A percentile compares a stretch with the other conserved stretches of the same genome.
Evolutionary conservation across 2,797 vertebrate genomes (phyloP).

Genomic region (Rhynchotus rufescens): DNA sequence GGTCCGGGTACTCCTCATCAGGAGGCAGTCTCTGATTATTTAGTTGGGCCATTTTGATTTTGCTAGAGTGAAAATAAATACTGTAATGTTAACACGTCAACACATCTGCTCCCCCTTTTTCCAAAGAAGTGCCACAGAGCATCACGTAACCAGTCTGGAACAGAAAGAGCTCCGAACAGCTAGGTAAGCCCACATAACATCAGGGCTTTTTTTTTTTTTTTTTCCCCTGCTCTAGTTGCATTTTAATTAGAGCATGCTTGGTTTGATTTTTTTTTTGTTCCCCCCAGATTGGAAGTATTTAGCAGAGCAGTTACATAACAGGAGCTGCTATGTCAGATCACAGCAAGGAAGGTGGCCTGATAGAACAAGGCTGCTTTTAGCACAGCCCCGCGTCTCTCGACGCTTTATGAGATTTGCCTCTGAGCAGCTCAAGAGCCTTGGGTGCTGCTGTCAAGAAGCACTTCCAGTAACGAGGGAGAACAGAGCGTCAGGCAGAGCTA

Average conservation of each 20-base stretch:
- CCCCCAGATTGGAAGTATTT: slow-evolving; percentile 51
- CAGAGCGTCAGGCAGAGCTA: slow-evolving; percentile 59
- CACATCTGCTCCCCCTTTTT: slow-evolving; percentile 67
- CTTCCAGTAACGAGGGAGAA: slow-evolving; percentile 75
- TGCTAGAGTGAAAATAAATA: slow-evolving; percentile 81
- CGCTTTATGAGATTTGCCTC: neutral
- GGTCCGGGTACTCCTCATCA: slow-evolving; percentile 84
- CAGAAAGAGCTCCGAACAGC: neutral
- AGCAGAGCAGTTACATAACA: slow-evolving; percentile 70
- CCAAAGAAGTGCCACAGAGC: slow-evolving; percentile 69
- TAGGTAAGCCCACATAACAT: neutral
- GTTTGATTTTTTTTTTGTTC: neutral
- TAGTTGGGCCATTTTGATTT: slow-evolving; percentile 77
- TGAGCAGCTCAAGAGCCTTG: slow-evolving; percentile 7
- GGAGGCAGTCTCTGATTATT: slow-evolving; percentile 79
- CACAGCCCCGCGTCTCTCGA: neutral
- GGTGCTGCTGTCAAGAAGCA: slow-evolving; percentile 56
- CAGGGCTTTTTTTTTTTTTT: accelerated
- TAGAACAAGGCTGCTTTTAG: neutral
- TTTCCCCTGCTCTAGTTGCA: accelerated
- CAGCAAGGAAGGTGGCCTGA: neutral
- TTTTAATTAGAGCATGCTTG: slow-evolving; percentile 39
- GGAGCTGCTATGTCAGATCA: slow-evolving; percentile 3
- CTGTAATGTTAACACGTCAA: slow-evolving; percentile 74
- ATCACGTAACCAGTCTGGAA: neutral